Evolutionary conservation across 2,797 vertebrate species (phyloP), one percentile per base, ranked within the genome.

Genomic region (Stomatorhinus walkeri): DNA sequence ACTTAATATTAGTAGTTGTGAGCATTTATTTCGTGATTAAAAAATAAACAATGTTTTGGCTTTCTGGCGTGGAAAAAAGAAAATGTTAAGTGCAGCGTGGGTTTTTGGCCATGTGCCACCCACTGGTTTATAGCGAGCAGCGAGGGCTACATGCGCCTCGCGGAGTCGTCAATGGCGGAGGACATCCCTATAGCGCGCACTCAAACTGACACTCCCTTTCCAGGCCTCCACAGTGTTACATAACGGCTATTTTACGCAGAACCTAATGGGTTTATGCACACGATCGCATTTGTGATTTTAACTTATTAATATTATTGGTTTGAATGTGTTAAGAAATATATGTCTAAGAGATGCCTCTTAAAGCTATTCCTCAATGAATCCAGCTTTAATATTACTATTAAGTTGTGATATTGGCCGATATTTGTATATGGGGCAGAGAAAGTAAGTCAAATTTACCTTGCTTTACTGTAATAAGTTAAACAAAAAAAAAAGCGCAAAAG

Each of bases 111-210:
- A 28, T 22, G 43, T 7, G 68, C 22, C 87, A 24, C 8, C 76
- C 46, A 19, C 19, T 40, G 85, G 56, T 61, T 76, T 56, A 51
- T 16, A 16, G n/a, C 19, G 40, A 24, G n/a, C 40, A 89, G 88
- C 90, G 90, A 90, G 93, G 88, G 79, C 91, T 94, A 94, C 94
- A 94, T 94, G 92, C 92, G 36, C 5, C 89, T 88, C 76, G 48
- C 16, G 32, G 52, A 91, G 89, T 93, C 90, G 90, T 92, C 95
- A 96, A 97, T 97, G 96, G 96, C 96, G 95, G 93, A 93, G 90
- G 61, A 89, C 90, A 92, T 89, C 93, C 94, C 90, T 90, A 1
- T 1, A 43, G 10, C n/a, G 24, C 48, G 8, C 46, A 52, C 48
- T 1, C 4, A 88, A 28, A 28, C 16, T n/a, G 88, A 56, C 88